A percentile compares a stretch with the other conserved stretches of the same genome.
Evolutionary conservation across 2,888 invertebrate species (phyloP).

Genomic region (Pseudanteris insignis): DNA sequence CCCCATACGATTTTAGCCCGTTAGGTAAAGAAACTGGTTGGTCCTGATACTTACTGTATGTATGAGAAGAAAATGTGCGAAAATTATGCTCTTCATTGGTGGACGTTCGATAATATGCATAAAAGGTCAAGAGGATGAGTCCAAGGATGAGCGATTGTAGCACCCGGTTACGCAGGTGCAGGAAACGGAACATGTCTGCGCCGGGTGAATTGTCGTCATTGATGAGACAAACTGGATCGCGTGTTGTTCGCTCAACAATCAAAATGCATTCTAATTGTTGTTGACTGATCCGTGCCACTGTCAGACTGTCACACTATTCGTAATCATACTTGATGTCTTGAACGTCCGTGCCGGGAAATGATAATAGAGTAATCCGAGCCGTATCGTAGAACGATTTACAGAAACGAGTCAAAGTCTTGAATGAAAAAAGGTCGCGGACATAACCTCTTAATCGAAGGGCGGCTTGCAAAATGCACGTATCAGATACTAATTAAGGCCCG

Average conservation of each 20-base stretch:
- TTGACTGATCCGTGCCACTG: not conserved
- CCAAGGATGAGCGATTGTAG: constrained; percentile 58
- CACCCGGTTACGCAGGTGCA: constrained; percentile 58
- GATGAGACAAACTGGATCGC: constrained; percentile 17
- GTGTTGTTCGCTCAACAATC: constrained; percentile 3
- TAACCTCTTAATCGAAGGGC: constrained; percentile 21
- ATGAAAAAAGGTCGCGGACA: constrained; percentile 10
- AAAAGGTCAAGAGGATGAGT: constrained; percentile 58
- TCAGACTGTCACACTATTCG: constrained; percentile 1
- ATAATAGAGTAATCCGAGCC: too few species aligned
- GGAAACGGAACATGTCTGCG: constrained; percentile 45
- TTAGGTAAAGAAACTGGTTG: constrained; percentile 1
- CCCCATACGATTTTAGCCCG: not conserved
- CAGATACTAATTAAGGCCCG: not conserved
- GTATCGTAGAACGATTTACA: not conserved
- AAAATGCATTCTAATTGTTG: not conserved
- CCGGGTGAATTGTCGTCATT: constrained; percentile 30
- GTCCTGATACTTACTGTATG: constrained; percentile 17
- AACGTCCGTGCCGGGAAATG: too few species aligned
- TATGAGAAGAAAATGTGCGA: constrained; percentile 31
- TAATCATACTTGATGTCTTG: not conserved
- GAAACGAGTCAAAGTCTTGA: constrained; percentile 10
- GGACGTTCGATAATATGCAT: constrained; percentile 60
- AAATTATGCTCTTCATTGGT: constrained; percentile 44
- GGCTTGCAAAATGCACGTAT: constrained; percentile 2